Evolutionary conservation across 2,888 invertebrate genomes (phyloP).

Genomic region (Carcina quercana): DNA sequence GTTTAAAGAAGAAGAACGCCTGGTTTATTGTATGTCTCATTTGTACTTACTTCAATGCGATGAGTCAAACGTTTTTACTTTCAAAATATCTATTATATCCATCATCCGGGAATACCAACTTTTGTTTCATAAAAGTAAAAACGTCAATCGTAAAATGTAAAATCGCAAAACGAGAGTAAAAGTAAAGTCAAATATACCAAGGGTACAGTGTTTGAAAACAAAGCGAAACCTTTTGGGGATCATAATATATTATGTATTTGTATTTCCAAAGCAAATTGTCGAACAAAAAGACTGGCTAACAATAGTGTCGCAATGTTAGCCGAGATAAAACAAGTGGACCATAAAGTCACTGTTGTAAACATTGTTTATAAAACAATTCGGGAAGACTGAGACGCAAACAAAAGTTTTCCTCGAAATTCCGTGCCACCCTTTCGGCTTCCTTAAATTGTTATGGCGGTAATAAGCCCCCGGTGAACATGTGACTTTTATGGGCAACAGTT

Average conservation of each 20-base stretch:
- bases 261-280: constrained; percentile 35
- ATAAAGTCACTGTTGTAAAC: constrained; percentile 67
- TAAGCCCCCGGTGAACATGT: constrained; percentile 64
- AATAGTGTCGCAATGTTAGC: constrained; percentile 53
- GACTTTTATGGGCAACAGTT: constrained; percentile 66
- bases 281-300: constrained; percentile 40
- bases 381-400: constrained; percentile 54
- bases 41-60: too few relatives aligned
- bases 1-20: too few relatives aligned
- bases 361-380: constrained; percentile 71
- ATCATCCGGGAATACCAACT: constrained; percentile 4
- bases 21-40: too few relatives aligned
- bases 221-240: constrained; percentile 43
- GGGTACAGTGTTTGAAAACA: constrained; percentile 24
- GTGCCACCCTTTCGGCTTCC: constrained; percentile 68
- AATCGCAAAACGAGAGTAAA: constrained; percentile 41
- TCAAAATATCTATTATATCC: neutral
- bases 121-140: constrained; percentile 28
- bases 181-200: constrained; percentile 37
- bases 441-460: constrained; percentile 70
- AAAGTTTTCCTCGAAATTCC: constrained; percentile 64
- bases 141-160: constrained; percentile 22
- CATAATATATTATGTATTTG: constrained; percentile 26
- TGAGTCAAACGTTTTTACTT: constrained; percentile 2
- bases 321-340: constrained; percentile 60